Evolutionary conservation across 2,113 vertebrate genomes (phyloP), one percentile per base, ranked within the genome.

Genomic region (Brachyhypopomus occidentalis): DNA sequence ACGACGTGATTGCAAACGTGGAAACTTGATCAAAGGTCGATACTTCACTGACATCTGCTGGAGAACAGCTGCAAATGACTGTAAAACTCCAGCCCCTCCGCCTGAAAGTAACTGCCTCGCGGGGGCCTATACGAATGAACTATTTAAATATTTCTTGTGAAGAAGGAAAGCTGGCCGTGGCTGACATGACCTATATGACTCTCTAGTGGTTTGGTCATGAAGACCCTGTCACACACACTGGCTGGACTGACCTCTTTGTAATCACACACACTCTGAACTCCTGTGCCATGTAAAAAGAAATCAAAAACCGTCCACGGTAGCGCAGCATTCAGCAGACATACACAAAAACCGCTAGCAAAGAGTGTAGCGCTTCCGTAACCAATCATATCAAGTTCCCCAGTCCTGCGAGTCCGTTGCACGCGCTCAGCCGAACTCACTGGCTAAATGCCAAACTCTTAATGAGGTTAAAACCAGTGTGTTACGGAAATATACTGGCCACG

Each of bases 21-120:
- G 11, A 55, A 34, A 34, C 38, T 5, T 38, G 14, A 58, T 69
- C 27, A 56, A 79, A 79, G 6, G 52, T 45, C 71, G 56, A 48
- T 38, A 8, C n/a, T 79, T 79, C 59, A 56, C 67, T 79, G 77
- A 71, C 77, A 71, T 79, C 77, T 79, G 67, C 70, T 79, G 77
- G 77, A 79, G 56, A 16, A 72, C 23, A 48, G 17, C 67, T 17
- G 77, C 19, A 72, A 71, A 41, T 62, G 38, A 20, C 36, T n/a
- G 19, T 62, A 3, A n/a, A 45, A 58, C 34, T 62, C 67, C 25
- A 71, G n/a, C 34, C 67, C 34, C 62, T 25, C 25, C 9, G 34
- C 66, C 20, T n/a, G 20, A 79, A 79, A 79, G 22, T 25, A 38
- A 59, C 38, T 34, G 25, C 22, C 25, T 22, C 36, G 36, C n/a